A percentile compares a stretch with the other conserved stretches of the same genome.
Conservation (phyloP, 2,797 vertebrate genomes). For the Protonibea diacanthus region DNA sequence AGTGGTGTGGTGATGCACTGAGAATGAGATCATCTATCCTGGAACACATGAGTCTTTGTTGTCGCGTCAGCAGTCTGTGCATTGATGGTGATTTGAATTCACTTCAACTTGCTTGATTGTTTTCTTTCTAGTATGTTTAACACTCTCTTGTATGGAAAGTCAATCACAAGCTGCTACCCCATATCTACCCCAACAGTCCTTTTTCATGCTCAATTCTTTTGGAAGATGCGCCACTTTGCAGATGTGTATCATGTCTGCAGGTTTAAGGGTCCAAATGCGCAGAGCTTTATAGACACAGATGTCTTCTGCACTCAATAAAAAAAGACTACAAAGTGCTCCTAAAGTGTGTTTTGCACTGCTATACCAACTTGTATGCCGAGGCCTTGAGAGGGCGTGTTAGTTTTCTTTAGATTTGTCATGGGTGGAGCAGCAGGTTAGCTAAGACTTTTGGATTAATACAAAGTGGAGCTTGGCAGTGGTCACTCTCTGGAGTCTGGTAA, state of each 20-base stretch:
- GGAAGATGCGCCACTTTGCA: background rate
- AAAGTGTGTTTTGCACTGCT: background rate
- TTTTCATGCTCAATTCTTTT: background rate
- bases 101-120: background rate
- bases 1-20: constrained; percentile 48
- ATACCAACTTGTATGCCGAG: background rate
- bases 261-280: background rate
- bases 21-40: constrained; percentile 68
- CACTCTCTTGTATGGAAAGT: background rate
- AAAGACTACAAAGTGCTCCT: background rate
- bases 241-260: background rate
- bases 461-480: constrained; percentile 76
- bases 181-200: background rate
- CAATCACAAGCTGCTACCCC: background rate
- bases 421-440: constrained; percentile 65
- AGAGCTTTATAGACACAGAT: background rate
- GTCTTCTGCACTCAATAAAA: background rate
- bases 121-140: background rate
- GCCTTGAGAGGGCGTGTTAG: constrained; percentile 37
- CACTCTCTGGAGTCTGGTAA: constrained; percentile 58
- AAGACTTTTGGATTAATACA: constrained; percentile 63
- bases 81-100: constrained; percentile 19
- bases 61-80: constrained; percentile 39
- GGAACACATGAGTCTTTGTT: constrained; percentile 71
- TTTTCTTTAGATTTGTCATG: constrained; percentile 64